A percentile compares a stretch with the other conserved stretches of the same genome.
Conservation (phyloP, 2,888 invertebrate genomes). For the Hofmannophila pseudospretella region DNA sequence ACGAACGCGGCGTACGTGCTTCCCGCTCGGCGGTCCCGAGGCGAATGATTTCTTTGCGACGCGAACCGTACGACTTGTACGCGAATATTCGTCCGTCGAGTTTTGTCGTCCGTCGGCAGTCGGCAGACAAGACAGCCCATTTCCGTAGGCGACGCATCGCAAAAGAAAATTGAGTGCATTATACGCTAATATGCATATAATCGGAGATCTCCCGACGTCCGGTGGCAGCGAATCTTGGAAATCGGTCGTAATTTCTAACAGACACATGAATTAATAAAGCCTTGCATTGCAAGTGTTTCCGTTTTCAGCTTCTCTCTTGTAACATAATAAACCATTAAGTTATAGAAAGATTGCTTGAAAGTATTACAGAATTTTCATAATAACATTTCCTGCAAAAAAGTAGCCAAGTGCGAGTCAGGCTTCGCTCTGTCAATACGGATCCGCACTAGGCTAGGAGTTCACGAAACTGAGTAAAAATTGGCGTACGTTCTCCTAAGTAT, state of each 20-base stretch:
- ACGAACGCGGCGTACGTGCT: conserved; percentile 45
- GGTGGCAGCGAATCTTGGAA: conserved; percentile 19
- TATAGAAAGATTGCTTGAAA: too few relatives aligned
- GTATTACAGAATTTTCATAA: too few relatives aligned
- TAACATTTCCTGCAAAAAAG: too few relatives aligned
- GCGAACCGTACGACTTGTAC: neutral
- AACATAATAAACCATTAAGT: too few relatives aligned
- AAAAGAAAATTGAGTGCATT: conserved; percentile 44
- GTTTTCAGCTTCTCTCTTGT: too few relatives aligned
- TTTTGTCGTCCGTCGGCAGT: conserved; percentile 13
- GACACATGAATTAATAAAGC: neutral
- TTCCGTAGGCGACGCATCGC: conserved; percentile 35
- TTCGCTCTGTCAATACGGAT: too few relatives aligned
- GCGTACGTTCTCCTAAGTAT: too few relatives aligned
- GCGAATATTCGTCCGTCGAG: conserved; percentile 5
- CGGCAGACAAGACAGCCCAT: conserved; percentile 25
- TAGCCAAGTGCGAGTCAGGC: too few relatives aligned
- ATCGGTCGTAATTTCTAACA: conserved; percentile 4
- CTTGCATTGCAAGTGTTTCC: too few relatives aligned
- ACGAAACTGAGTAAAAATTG: too few relatives aligned
- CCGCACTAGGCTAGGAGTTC: too few relatives aligned
- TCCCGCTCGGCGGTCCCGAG: conserved; percentile 45
- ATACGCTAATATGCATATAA: conserved; percentile 50
- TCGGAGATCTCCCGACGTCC: conserved; percentile 46
- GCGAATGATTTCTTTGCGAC: conserved; percentile 42